Evolutionary conservation across 1,140 invertebrate species (phyloP).

Genomic region (Saxidomus purpurata): DNA sequence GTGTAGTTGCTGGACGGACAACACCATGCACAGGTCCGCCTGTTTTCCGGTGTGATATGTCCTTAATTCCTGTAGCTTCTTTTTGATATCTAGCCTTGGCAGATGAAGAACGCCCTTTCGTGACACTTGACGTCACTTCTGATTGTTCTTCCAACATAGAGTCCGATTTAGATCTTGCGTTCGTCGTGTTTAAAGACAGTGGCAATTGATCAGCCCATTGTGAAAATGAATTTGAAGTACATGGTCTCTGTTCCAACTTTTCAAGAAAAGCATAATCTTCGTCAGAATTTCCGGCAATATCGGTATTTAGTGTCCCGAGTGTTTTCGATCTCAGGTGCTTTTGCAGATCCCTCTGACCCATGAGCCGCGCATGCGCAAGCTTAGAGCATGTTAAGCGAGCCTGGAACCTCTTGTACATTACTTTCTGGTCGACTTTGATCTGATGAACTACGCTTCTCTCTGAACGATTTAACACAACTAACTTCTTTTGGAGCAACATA

Average conservation of each 20-base stretch:
- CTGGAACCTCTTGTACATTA: constrained; percentile 59
- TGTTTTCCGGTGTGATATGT: background rate
- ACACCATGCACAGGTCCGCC: background rate
- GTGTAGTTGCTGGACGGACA: constrained; percentile 27
- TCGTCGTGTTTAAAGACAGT: background rate
- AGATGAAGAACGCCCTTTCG: constrained; percentile 22
- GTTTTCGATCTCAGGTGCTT: constrained; percentile 37
- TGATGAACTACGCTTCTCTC: constrained; percentile 56
- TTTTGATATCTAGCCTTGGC: background rate
- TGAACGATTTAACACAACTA: constrained; percentile 49
- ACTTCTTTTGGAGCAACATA: constrained; percentile 56
- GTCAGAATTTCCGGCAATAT: constrained; percentile 42
- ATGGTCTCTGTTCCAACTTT: constrained; percentile 60
- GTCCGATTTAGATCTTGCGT: background rate
- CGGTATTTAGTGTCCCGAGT: constrained; percentile 53
- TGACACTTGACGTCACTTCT: background rate
- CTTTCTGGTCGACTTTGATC: constrained; percentile 65
- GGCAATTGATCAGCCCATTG: background rate
- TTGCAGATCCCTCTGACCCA: constrained; percentile 45
- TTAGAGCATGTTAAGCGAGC: constrained; percentile 43
- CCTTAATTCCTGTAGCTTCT: background rate
- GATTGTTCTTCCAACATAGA: background rate
- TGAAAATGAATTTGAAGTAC: constrained; percentile 42
- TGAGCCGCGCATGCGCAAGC: constrained; percentile 44
- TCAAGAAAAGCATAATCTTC: constrained; percentile 61